Evolutionary conservation across 2,797 vertebrate species (phyloP), one percentile per base, ranked within the genome.

Genomic region (Orestias chungarensis): DNA sequence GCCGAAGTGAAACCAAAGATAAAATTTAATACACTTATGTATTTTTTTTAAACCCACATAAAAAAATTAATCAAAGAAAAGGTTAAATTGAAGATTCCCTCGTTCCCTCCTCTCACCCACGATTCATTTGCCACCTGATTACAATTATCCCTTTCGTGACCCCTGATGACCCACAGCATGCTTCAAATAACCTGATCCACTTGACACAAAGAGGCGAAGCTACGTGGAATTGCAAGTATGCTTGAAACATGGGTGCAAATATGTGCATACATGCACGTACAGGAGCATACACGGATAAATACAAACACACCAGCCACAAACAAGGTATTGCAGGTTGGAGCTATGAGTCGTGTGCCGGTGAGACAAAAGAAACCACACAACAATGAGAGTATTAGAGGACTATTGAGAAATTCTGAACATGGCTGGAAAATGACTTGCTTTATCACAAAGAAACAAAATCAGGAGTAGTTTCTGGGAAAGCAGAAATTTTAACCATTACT

Each of bases 191-290:
- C 90, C 81, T 76, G 49, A 83, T 83, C 76, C 80, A 87, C 87
- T 87, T 84, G 87, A 86, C 88, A 89, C 78, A 74, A 79, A 86
- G 81, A 71, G n/a, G 80, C 74, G 72, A 79, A 91, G 79, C 76
- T 76, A 76, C 9, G 38, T 85, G 84, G 93, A 94, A 93, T 94
- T 90, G 86, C 81, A 82, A 85, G 86, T 80, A 91, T 92, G 90
- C 74, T 74, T 59, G 64, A 85, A 78, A 74, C 76, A 81, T 43
- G 64, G 43, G 42, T 75, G 73, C 79, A 68, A 67, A 70, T 82
- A 75, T 49, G 49, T 75, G 79, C 52, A 67, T 68, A 68, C 65
- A 65, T 64, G 55, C 12, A 67, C 67, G 73, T 7, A 25, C 35
- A 59, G 40, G 35, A 52, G 29, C 17, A 64, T 17, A 25, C 54